Base-by-base conservation (phyloP, 1,140 invertebrate genomes). In the Tribolium castaneum region DNA sequence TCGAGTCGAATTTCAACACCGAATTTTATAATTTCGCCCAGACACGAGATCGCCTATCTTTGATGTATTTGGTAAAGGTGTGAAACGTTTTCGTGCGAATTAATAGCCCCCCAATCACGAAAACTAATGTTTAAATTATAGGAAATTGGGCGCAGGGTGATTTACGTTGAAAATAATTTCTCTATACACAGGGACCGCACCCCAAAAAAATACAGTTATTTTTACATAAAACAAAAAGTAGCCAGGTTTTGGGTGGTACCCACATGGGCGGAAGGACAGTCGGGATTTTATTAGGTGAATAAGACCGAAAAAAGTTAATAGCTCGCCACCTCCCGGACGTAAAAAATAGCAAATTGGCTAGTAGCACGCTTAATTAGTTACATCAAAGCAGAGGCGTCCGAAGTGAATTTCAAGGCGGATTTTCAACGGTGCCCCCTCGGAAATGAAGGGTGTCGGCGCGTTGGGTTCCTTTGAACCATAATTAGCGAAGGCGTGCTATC, bases 401-500 rank as follows among this genome's bases (percentile, higher is more conserved):
- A 66, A 52, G 50, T 35, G 30, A 73, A 73, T 73, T 73, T 73
- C 71, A 73, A 73, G 71, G n/a, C 22, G 49, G 19, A 73, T 73
- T 54, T 35, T 73, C 52, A 19, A 73, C 71, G 71, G 71, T 73
- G 25, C 71, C 52, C 45, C 45, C n/a, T 45, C n/a, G 34, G 71
- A 35, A 73, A 52, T 54, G 52, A 73, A 73, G 71, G 71, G 71
- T 73, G 71, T 73, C 49, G 71, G 71, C 45, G 25, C n/a, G 22
- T 19, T 70, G 51, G 22, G 39, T 52, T 49, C 13, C 75, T 82
- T 79, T 76, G 77, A 79, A 79, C 80, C 70, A 79, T 82, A 78
- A 82, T 82, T 82, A 82, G 81, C 81, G 77, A 82, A 79, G 78
- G 81, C 75, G 76, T 80, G 81, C 79, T 80, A 80, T 80, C 77